Evolutionary conservation across 2,113 vertebrate species (phyloP).

Genomic region (Rhagologus leucostigma): DNA sequence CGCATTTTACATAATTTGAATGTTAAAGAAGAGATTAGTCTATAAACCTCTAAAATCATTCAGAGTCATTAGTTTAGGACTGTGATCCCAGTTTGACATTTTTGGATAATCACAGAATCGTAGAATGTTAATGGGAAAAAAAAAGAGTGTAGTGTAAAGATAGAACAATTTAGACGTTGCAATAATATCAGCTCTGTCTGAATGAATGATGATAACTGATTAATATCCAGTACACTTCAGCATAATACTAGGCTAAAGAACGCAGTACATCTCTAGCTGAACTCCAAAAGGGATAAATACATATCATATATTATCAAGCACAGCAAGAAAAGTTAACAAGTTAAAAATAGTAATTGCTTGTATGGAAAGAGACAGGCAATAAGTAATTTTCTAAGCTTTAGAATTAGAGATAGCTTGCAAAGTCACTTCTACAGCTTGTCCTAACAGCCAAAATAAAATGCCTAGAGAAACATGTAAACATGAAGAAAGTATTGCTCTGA

Average conservation of each 20-base stretch:
- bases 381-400: neutral
- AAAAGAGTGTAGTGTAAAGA: neutral
- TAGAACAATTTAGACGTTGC: neutral
- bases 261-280: neutral
- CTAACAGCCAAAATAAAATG: neutral
- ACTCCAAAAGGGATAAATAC: neutral
- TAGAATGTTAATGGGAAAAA: neutral
- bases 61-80: neutral
- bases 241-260: neutral
- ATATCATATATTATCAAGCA: neutral
- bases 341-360: slow-evolving; percentile 2
- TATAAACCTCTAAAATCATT: neutral
- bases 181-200: neutral
- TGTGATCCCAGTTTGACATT: neutral
- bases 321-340: neutral
- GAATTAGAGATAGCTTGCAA: neutral
- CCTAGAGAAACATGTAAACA: neutral
- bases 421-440: neutral
- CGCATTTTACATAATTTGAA: neutral
- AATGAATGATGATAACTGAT: neutral
- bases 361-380: neutral
- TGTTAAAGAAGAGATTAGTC: neutral
- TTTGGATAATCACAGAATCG: neutral
- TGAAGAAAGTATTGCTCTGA: neutral
- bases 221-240: neutral